Percentiles rank a stretch among this genome's conserved stretches.
Evolutionary conservation across 2,797 vertebrate species (phyloP).

Genomic region (Acrossocheilus fasciatus): DNA sequence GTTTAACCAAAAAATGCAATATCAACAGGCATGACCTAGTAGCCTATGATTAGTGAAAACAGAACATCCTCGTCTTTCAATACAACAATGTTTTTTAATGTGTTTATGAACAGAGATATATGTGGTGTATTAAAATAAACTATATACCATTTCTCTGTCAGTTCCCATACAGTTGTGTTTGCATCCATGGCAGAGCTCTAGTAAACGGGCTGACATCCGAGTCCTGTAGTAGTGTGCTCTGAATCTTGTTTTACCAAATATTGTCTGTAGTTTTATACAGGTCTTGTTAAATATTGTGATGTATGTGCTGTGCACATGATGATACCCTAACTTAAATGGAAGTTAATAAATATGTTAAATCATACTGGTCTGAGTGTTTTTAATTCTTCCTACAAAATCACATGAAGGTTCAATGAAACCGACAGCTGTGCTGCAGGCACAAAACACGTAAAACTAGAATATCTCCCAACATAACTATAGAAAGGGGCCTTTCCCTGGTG

Average conservation of each 20-base stretch:
- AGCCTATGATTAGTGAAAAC: conserved; percentile 44
- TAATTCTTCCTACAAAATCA: conserved; percentile 46
- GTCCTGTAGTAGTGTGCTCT: conserved; percentile 70
- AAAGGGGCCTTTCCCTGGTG: conserved; percentile 49
- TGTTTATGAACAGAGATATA: conserved; percentile 19
- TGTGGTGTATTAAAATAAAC: conserved; percentile 45
- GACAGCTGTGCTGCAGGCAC: conserved; percentile 18
- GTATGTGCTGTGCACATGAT: conserved; percentile 95
- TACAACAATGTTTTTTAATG: conserved; percentile 26
- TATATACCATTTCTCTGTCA: conserved; percentile 28
- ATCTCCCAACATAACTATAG: conserved; percentile 55
- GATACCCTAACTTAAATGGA: conserved; percentile 70
- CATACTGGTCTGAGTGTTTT: conserved; percentile 47
- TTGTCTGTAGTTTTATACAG: conserved; percentile 95
- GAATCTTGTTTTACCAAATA: conserved; percentile 73
- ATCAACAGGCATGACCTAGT: conserved; percentile 48
- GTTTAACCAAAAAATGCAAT: conserved; percentile 67
- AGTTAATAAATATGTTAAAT: conserved; percentile 70
- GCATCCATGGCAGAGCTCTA: conserved; percentile 60
- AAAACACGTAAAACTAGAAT: conserved; percentile 57
- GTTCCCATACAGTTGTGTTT: conserved; percentile 45
- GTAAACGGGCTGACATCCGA: conserved; percentile 59
- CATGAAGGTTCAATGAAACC: conserved; percentile 12
- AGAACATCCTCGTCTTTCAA: conserved; percentile 32
- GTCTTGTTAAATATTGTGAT: conserved; percentile 77